Evolutionary conservation across 2,113 vertebrate genomes (phyloP).

Genomic region (Gallinago media): DNA sequence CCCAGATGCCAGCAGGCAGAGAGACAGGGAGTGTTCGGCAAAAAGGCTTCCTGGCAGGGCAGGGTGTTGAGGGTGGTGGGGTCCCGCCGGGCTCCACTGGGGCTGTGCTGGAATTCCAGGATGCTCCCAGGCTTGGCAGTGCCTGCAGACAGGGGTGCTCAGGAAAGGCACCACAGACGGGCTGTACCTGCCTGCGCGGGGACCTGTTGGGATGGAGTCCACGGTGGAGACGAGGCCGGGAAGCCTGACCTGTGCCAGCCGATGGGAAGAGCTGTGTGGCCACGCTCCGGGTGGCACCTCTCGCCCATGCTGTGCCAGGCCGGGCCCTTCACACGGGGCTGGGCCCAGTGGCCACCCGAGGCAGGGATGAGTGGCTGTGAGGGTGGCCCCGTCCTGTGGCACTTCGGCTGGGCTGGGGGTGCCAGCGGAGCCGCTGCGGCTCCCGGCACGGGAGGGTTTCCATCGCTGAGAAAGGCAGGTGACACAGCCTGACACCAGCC

Average conservation of each 20-base stretch:
- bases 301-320: rapidly evolving
- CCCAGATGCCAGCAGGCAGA: background rate
- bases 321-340: background rate
- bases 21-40: background rate
- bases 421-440: rapidly evolving
- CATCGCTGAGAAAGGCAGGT: background rate
- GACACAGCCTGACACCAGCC: background rate
- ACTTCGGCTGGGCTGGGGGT: background rate
- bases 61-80: background rate
- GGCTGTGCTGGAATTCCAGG: background rate
- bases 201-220: background rate
- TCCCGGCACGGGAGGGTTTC: background rate
- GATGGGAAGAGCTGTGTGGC: background rate
- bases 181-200: rapidly evolving
- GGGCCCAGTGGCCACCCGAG: rapidly evolving
- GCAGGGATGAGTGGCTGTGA: background rate
- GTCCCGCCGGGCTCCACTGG: rapidly evolving
- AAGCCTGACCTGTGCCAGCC: rapidly evolving
- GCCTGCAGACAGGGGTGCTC: background rate
- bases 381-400: rapidly evolving
- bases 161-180: background rate
- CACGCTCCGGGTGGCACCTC: rapidly evolving
- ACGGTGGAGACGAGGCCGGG: rapidly evolving
- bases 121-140: background rate
- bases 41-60: background rate